These are phyloP conservation scores for Rhaphigaster nebulosa DNA, from an alignment of 2,888 invertebrate species.

Conservation along the genomic window DNA sequence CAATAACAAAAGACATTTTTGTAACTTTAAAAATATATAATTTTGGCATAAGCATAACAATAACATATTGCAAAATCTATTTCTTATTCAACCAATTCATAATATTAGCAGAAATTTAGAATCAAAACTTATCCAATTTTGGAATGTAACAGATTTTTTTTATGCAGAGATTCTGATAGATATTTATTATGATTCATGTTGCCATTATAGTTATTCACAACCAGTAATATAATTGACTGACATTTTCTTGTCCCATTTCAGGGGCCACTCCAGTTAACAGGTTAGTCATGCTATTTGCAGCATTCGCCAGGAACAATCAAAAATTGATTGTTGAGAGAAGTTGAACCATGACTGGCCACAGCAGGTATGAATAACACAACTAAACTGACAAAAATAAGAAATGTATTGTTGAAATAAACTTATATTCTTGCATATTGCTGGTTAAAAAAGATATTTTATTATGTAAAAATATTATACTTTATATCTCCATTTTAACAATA, in stretches of 20 bases:
- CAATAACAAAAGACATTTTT: not conserved
- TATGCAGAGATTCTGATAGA: not conserved
- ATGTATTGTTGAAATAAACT: not conserved
- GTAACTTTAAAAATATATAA: not conserved
- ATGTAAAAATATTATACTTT: not conserved
- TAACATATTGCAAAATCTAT: not conserved
- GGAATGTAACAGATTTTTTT: not conserved
- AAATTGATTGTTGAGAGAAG: slow-evolving; percentile 4
- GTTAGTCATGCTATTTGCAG: slow-evolving; percentile 10
- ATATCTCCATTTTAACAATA: not conserved
- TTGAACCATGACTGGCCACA: not conserved
- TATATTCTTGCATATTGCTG: not conserved
- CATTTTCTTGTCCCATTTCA: slow-evolving; percentile 5
- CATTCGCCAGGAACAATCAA: not conserved
- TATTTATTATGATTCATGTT: not conserved
- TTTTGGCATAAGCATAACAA: not conserved
- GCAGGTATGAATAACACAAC: not conserved
- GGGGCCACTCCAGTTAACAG: not conserved
- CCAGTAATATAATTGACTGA: too few species aligned
- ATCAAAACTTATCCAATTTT: not conserved
- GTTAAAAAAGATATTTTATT: not conserved
- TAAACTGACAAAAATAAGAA: not conserved
- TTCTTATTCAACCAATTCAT: not conserved
- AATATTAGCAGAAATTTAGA: not conserved
- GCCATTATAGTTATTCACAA: not conserved